A percentile compares a stretch with the other conserved stretches of the same genome.
phyloP scores from a whole-genome alignment of 1,140 invertebrate genomes.

The Cyclina sinensis region DNA sequence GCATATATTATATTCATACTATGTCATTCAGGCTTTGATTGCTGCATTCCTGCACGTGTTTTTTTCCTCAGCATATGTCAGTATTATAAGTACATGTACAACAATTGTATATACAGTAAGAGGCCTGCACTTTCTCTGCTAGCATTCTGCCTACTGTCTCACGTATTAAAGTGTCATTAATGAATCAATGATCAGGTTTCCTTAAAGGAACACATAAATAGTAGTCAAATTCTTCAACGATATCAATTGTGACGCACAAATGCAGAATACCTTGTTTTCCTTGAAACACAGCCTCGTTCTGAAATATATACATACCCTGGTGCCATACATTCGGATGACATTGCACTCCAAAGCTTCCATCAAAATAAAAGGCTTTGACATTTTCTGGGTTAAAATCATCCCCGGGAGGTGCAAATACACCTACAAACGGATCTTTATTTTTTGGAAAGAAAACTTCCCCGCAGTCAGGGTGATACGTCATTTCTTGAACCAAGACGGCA shows the following conservation, averaged over 20 bases:
- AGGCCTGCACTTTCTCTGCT: no score
- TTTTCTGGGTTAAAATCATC: slow-evolving; percentile 63
- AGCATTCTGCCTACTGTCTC: no score
- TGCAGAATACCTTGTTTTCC: slow-evolving; percentile 63
- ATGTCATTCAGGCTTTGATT: no score
- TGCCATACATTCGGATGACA: slow-evolving; percentile 67
- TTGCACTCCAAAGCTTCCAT: slow-evolving; percentile 67
- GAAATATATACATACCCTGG: slow-evolving; percentile 57
- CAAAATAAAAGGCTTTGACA: slow-evolving; percentile 69
- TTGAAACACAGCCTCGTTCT: slow-evolving; percentile 41
- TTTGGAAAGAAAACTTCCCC: slow-evolving; percentile 68
- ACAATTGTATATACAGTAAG: no score
- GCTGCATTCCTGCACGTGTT: no score
- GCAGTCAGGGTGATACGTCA: slow-evolving; percentile 69
- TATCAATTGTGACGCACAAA: slow-evolving; percentile 51
- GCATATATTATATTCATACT: no score
- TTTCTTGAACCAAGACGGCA: slow-evolving; percentile 53
- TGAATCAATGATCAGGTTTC: slow-evolving; percentile 31
- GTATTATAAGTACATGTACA: no score
- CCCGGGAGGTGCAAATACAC: slow-evolving; percentile 62
- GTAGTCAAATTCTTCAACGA: slow-evolving; percentile 52
- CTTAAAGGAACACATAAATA: slow-evolving; percentile 55
- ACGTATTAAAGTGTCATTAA: no score
- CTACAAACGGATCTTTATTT: slow-evolving; percentile 60
- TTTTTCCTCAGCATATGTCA: no score